Base-by-base conservation (phyloP, 2,888 invertebrate genomes). In the Myopa testacea region DNA sequence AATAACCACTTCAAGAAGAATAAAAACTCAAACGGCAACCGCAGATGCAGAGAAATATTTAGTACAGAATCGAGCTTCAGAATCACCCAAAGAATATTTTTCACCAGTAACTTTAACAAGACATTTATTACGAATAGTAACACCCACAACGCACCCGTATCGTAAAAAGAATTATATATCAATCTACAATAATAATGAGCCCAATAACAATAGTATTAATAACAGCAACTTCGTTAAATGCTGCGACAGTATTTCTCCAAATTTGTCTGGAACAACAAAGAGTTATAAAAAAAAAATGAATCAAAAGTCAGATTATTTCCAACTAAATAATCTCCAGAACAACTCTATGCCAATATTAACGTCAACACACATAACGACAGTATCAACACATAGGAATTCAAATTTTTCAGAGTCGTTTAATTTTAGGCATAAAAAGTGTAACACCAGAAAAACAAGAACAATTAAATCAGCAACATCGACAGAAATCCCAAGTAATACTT, bases 351-450 rank as follows among this genome's bases (percentile, higher is more conserved):
- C 40, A 37, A 16, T 67, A 40, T 8, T 16, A n/a, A n/a, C 40
- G 37, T 60, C 72, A 19, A 19, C 62, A 60, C 12, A 37, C 58
- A 26, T 40, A 40, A 58, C 60, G 58, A 37, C 26, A 38, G 12
- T 60, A 19, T 58, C 65, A 52, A 37, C 74, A 52, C 26, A 74
- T 37, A 52, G 45, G 50, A 63, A 63, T 34, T 65, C 65, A 45
- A 65, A 19, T 7, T 65, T 50, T 65, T 65, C 65, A 63, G 40
- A 62, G 1, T 63, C 65, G 14, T 65, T 65, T 74, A 74, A 63
- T 34, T 74, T 65, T 74, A 74, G 65, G 37, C 74, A 74, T 65
- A 74, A 63, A 74, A 63, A 50, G 37, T 19, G n/a, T 38, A 58
- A 40, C 58, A 45, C 58, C 7, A 34, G 26, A 3, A 38, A 58